A percentile compares a stretch with the other conserved stretches of the same genome.
phyloP scores from a whole-genome alignment of 92 coral and sea anemone genomes.

The Heliopora coerulea region DNA sequence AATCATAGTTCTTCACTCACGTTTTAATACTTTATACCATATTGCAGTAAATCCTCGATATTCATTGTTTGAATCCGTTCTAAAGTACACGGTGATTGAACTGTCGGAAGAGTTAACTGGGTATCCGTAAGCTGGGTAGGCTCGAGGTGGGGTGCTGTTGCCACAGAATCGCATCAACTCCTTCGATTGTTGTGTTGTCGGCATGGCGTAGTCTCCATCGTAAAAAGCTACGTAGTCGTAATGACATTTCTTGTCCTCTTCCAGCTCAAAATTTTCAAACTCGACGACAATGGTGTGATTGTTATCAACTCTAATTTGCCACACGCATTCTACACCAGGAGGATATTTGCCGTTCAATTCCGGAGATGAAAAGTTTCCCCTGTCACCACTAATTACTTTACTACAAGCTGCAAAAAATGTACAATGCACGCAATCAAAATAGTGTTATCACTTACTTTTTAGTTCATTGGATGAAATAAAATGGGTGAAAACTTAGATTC shows the following conservation, averaged over 20 bases:
- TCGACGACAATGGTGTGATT: constrained; percentile 71
- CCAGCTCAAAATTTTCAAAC: constrained; percentile 63
- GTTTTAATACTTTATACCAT: constrained; percentile 37
- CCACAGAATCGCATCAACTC: constrained; percentile 42
- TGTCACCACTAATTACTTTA: not conserved
- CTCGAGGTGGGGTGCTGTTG: constrained; percentile 35
- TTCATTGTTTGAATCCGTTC: constrained; percentile 20
- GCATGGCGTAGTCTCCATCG: constrained; percentile 35
- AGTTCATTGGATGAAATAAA: too few species aligned
- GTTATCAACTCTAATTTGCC: constrained; percentile 65
- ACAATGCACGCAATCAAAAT: not conserved
- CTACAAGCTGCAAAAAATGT: constrained; percentile 48
- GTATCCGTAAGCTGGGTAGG: constrained; percentile 20
- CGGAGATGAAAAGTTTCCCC: constrained; percentile 68
- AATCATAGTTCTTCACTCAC: not conserved
- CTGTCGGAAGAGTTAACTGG: constrained; percentile 25
- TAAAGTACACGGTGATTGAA: constrained; percentile 14
- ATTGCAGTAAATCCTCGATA: constrained; percentile 16
- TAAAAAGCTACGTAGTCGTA: constrained; percentile 73
- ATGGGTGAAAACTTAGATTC: too few species aligned
- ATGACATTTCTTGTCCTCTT: constrained; percentile 85
- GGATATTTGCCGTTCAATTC: constrained; percentile 47
- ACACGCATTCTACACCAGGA: constrained; percentile 49
- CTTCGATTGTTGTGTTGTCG: not conserved
- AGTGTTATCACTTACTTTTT: too few species aligned